Base-by-base conservation (phyloP, 1,140 invertebrate genomes). In the Drosophila murphyi region DNA sequence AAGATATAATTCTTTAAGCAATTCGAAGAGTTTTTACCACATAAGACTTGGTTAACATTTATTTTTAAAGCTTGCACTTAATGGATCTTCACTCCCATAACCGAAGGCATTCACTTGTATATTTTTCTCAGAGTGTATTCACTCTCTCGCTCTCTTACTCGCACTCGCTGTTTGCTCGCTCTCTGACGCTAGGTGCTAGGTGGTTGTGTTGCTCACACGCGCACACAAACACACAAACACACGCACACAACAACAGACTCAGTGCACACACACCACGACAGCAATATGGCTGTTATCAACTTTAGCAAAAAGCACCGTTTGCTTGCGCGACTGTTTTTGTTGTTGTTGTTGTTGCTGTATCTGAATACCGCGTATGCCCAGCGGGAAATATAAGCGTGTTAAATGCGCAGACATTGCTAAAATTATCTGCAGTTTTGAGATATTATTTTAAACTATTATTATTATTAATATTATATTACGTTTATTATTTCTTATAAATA, bases 271-370 rank as follows among this genome's bases (percentile, higher is more conserved):
- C 56, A 65, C 50, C 41, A 34, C 45, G 47, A 63, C 52, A 62
- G 39, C 85, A 83, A 70, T 60, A 88, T 88, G 83, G 83, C 80
- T 88, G 83, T 88, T 88, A 88, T 88, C 83, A 88, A 88, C 85
- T 72, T 79, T 73, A 86, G 80, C 83, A 78, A 75, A 88, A 87
- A 89, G 78, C 77, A 67, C 70, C 75, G 76, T 76, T 77, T 62
- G 76, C 54, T 69, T 62, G 54, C 50, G 67, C 48, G 43, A 10
- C 34, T 54, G 41, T 48, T 48, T 31, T 54, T 43, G 62, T 59
- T 72, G 37, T n/a, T 69, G 63, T 54, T 63, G n/a, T 5, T 51
- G 29, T 39, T 50, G 69, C 37, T 52, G 43, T 50, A 39, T 57
- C 54, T 37, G 43, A 70, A 41, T 45, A 28, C 5, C 55, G 37